Evolutionary conservation across 2,797 vertebrate genomes (phyloP), one percentile per base, ranked within the genome.

Genomic region (Salarias fasciatus): DNA sequence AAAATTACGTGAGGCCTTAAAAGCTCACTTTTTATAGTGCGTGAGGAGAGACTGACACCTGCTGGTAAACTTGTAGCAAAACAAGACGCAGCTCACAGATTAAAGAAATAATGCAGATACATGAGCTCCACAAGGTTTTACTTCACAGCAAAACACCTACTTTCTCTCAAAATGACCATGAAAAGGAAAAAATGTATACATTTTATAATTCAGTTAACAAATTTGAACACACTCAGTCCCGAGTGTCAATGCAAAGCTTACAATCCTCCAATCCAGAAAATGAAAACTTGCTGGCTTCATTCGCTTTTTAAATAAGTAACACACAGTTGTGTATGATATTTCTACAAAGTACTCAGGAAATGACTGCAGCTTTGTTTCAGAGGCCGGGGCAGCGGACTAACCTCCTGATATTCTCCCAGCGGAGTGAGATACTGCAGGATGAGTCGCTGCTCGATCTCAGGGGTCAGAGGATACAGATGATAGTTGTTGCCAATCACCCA

Each of bases 401-500:
- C 98, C 97, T 99, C 98, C 86, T 99, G 98, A 83, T 99, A 99
- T 53, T 99, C 98, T 72, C 97, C 98, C 62, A 99, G 84, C 9
- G 97, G 98, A 5, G 98, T 99, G 72, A 99, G 92, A 85, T 99
- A 99, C 68, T 97, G 97, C 61, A 99, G 93, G 84, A 99, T 98
- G 44, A 99, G 94, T 53, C 97, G 95, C 87, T 99, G 97, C 75
- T 99, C 97, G 43, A 98, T 98, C 77, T 95, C 96, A 1, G 97
- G 90, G 63, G 97, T 99, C 86, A 99, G 93, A 50, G 98, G 98
- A 69, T 92, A 96, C 79, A 99, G 94, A 9, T 94, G 96, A 47
- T 99, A 99, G 91, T 96, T 99, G 86, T 96, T 98, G 65, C 98
- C 98, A 74, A 99, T 98, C 74, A 99, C 98, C 97, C 97, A 99